Evolutionary conservation across 2,113 vertebrate species (phyloP).

Genomic region (Silurus asotus): DNA sequence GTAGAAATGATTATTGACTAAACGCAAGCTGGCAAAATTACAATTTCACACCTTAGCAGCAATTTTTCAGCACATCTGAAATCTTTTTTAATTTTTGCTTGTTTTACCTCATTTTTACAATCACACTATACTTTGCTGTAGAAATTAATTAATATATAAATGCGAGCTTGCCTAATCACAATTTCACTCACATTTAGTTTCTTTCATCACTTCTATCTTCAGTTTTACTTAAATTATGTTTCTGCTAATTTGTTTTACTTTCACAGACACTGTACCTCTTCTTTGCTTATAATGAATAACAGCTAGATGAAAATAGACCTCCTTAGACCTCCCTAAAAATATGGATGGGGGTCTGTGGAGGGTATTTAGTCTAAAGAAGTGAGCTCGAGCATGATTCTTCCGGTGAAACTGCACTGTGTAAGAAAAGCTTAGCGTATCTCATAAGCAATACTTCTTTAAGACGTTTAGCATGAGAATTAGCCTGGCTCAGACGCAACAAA

Average conservation of each 20-base stretch:
- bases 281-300: neutral
- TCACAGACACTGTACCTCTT: neutral
- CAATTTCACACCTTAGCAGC: too few species aligned
- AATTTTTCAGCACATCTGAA: too few species aligned
- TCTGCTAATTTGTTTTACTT: neutral
- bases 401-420: neutral
- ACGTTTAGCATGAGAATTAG: neutral
- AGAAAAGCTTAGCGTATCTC: slow-evolving; percentile 5
- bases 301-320: too few species aligned
- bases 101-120: too few species aligned
- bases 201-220: neutral
- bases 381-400: neutral
- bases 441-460: neutral
- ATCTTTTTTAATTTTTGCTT: too few species aligned
- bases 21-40: too few species aligned
- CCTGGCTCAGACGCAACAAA: neutral
- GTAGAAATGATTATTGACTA: too few species aligned
- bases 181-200: neutral
- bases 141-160: neutral
- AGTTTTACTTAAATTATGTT: neutral
- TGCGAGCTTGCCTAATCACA: neutral
- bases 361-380: neutral
- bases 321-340: neutral
- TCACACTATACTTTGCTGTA: too few species aligned
- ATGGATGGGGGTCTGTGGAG: neutral